These are phyloP conservation scores for Charadrius vociferus DNA, from an alignment of 2,113 vertebrate species.

Conservation along the genomic window DNA sequence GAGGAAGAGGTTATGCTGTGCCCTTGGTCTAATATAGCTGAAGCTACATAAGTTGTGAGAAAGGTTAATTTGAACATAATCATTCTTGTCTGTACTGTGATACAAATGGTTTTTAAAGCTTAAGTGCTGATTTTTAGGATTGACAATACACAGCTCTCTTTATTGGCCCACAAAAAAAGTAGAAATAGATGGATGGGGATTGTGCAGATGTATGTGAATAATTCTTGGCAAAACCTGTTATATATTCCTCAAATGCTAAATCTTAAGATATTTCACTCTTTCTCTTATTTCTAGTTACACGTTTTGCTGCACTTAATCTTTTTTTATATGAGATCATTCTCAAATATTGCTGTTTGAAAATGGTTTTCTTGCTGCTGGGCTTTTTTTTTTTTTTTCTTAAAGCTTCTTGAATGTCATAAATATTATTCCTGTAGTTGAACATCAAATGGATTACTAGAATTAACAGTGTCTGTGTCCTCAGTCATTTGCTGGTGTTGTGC, in stretches of 20 bases:
- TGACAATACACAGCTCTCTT: not conserved
- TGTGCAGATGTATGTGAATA: conserved; percentile 15
- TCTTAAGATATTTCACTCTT: not conserved
- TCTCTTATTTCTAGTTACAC: not conserved
- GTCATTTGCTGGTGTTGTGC: not conserved
- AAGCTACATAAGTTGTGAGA: not conserved
- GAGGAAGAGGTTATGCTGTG: not conserved
- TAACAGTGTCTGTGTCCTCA: not conserved
- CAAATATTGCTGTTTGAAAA: not conserved
- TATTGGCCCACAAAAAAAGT: conserved; percentile 23
- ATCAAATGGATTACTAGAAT: not conserved
- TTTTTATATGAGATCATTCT: not conserved
- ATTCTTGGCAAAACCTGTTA: not conserved
- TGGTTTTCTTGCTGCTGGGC: not conserved
- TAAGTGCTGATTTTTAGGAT: not conserved
- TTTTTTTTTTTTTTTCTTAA: not conserved
- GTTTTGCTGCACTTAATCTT: not conserved
- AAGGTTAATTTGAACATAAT: not conserved
- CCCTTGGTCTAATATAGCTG: not conserved
- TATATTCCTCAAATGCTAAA: not conserved
- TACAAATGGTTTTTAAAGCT: not conserved
- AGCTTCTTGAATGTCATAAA: not conserved
- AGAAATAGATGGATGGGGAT: not conserved
- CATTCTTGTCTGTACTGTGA: not conserved
- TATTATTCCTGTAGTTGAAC: not conserved